phyloP scores from a whole-genome alignment of 2,113 vertebrate genomes.

The Grallaria varia region DNA sequence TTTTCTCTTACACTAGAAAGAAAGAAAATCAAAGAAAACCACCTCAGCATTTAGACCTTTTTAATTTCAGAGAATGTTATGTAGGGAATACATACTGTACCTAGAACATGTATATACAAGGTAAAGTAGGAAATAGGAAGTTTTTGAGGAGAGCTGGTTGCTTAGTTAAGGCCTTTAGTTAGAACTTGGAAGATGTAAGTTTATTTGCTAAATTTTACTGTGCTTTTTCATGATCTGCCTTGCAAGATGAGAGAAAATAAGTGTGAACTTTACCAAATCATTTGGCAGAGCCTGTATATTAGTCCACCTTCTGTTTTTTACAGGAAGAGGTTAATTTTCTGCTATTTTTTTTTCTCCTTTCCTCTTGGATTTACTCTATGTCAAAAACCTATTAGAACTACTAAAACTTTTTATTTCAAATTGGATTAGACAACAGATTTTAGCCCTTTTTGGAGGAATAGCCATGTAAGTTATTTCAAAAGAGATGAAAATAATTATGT shows the following conservation, averaged over 20 bases:
- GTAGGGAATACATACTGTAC: not conserved
- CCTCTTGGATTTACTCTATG: not conserved
- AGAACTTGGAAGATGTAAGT: not conserved
- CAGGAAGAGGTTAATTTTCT: not conserved
- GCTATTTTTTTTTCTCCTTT: not conserved
- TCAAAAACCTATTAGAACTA: not conserved
- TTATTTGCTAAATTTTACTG: not conserved
- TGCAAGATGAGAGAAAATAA: not conserved
- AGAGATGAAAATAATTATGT: not conserved
- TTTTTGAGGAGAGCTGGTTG: not conserved
- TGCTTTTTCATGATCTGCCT: not conserved
- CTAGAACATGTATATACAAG: not conserved
- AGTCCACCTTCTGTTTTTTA: not conserved
- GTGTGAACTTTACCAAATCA: not conserved
- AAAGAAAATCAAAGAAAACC: not conserved
- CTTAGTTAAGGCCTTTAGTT: not conserved
- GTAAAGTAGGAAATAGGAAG: not conserved
- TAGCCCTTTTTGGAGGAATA: not conserved
- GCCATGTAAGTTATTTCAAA: fast-evolving
- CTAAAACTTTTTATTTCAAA: not conserved
- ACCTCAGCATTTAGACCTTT: not conserved
- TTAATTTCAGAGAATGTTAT: not conserved
- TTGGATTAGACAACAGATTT: not conserved
- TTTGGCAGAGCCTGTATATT: not conserved
- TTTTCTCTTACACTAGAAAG: not conserved